A percentile compares a stretch with the other conserved stretches of the same genome.
These are phyloP conservation scores for Lathronympha strigana DNA, from an alignment of 2,888 invertebrate genomes.

Conservation along the genomic window DNA sequence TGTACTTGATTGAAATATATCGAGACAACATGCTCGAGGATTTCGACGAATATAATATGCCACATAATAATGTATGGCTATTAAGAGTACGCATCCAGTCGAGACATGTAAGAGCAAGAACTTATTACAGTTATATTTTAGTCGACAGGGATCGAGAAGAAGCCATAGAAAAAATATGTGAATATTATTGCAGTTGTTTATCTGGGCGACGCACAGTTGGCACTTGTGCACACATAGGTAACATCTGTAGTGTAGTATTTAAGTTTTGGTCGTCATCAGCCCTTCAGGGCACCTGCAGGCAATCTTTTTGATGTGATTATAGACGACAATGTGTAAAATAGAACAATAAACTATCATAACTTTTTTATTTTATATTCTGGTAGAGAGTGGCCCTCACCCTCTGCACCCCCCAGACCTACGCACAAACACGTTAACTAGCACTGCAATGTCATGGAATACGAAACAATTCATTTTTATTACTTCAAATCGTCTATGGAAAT, in stretches of 20 bases:
- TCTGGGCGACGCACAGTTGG: neutral
- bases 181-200: neutral
- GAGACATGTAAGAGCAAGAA: neutral
- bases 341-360: neutral
- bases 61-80: neutral
- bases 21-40: neutral
- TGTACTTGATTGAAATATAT: constrained; percentile 4
- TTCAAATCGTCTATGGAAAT: constrained; percentile 3
- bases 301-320: neutral
- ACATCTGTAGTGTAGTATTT: neutral
- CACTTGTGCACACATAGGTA: neutral
- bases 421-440: neutral
- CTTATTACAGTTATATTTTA: neutral
- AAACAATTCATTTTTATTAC: constrained; percentile 2
- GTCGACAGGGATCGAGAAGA: too few relatives aligned
- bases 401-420: too few relatives aligned
- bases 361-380: too few relatives aligned
- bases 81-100: neutral
- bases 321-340: neutral
- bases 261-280: neutral
- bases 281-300: neutral
- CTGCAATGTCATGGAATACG: neutral
- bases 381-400: too few relatives aligned
- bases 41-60: neutral
- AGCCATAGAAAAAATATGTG: neutral